These are phyloP conservation scores for Oreotragus oreotragus DNA, from an alignment of 2,113 vertebrate genomes.

Conservation along the genomic window DNA sequence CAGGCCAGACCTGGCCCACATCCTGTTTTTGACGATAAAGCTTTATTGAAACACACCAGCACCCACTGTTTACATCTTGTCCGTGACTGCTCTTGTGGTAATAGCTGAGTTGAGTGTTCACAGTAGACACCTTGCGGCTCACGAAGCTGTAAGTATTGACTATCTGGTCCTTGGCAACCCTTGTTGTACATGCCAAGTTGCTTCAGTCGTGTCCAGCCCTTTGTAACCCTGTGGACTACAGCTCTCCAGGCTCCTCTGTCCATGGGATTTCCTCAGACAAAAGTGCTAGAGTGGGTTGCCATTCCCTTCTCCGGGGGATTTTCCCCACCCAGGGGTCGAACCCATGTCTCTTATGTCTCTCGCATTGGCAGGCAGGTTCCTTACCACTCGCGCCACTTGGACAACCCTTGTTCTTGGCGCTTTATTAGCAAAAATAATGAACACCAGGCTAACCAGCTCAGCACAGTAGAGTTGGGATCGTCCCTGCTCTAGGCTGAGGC, in stretches of 20 bases:
- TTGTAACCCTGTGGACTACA: neutral
- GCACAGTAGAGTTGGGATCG: too few relatives aligned
- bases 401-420: neutral
- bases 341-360: neutral
- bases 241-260: neutral
- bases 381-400: neutral
- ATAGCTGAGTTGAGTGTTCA: neutral
- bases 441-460: neutral
- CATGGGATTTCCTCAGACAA: neutral
- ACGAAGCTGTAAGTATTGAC: neutral
- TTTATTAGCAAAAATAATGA: neutral
- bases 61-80: rapidly evolving
- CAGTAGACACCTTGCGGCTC: neutral
- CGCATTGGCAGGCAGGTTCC: neutral
- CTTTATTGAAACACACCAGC: neutral
- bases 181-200: neutral
- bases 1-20: rapidly evolving
- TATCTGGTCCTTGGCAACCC: neutral
- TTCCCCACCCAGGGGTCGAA: neutral
- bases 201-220: neutral
- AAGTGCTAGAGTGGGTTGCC: neutral
- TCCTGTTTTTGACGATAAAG: neutral
- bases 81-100: neutral
- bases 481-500: neutral
- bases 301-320: neutral